Evolutionary conservation across 2,113 vertebrate genomes (phyloP).

Genomic region (Hemicordylus capensis): DNA sequence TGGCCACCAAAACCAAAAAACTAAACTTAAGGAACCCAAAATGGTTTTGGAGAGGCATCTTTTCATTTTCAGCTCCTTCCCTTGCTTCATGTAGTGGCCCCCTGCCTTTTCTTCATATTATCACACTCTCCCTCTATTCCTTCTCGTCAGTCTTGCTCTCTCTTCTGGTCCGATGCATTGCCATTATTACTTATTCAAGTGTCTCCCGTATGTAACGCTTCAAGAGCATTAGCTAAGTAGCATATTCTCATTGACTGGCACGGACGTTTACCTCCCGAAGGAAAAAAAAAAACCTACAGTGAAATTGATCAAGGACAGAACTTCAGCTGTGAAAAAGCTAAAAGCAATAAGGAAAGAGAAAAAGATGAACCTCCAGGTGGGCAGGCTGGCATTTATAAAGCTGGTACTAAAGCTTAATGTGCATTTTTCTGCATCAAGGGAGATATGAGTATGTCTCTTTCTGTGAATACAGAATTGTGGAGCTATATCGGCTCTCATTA

Average conservation of each 20-base stretch:
- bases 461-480: slow-evolving; percentile 2
- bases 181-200: slow-evolving; percentile 25
- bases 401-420: slow-evolving; percentile 9
- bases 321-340: slow-evolving; percentile 21
- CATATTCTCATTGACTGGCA: slow-evolving; percentile 32
- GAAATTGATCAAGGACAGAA: slow-evolving; percentile 44
- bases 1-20: neutral
- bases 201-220: slow-evolving; percentile 24
- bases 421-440: neutral
- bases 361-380: slow-evolving; percentile 11
- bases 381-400: slow-evolving; percentile 13
- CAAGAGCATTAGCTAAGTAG: slow-evolving; percentile 29
- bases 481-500: slow-evolving; percentile 9
- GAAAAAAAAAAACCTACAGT: neutral
- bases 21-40: neutral
- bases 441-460: slow-evolving; percentile 26
- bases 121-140: slow-evolving; percentile 26
- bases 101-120: slow-evolving; percentile 31
- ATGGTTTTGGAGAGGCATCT: neutral
- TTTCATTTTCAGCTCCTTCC: slow-evolving; percentile 22
- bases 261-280: slow-evolving; percentile 22
- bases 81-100: neutral
- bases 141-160: slow-evolving; percentile 29
- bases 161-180: slow-evolving; percentile 27
- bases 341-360: neutral